Percentiles rank a stretch among this genome's conserved stretches.
Evolutionary conservation across 2,797 vertebrate genomes (phyloP).

Genomic region (Schizothorax lantsangensis): DNA sequence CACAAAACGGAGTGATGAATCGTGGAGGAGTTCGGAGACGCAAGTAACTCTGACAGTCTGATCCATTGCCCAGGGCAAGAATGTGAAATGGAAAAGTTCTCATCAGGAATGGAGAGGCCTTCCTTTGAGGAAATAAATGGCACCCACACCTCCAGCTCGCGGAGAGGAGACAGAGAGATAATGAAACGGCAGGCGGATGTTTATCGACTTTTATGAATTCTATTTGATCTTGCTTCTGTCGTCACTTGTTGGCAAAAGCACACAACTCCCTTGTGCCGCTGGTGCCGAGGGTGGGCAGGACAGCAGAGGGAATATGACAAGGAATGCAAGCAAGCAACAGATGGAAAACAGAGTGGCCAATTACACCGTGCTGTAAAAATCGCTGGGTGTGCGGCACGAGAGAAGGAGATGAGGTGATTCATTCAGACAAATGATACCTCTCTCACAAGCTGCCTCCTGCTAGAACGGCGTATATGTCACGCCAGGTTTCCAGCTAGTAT

Average conservation of each 20-base stretch:
- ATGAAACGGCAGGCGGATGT: constrained; percentile 48
- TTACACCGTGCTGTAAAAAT: constrained; percentile 49
- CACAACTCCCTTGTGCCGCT: constrained; percentile 17
- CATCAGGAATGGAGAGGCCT: constrained; percentile 29
- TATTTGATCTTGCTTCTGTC: constrained; percentile 51
- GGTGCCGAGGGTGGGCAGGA: constrained; percentile 33
- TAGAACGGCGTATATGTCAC: not conserved
- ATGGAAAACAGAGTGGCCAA: constrained; percentile 51
- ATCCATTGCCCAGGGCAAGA: constrained; percentile 30
- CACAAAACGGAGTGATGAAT: constrained; percentile 29
- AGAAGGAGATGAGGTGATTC: constrained; percentile 47
- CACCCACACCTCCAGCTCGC: constrained; percentile 22
- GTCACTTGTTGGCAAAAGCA: constrained; percentile 44
- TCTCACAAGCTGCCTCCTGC: constrained; percentile 35
- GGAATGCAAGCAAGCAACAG: constrained; percentile 53
- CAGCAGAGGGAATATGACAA: constrained; percentile 44
- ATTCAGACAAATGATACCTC: constrained; percentile 52
- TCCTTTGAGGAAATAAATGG: constrained; percentile 42
- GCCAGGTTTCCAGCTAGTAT: constrained; percentile 30
- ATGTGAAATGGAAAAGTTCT: constrained; percentile 47
- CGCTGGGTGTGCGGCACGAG: constrained; percentile 24
- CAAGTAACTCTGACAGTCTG: constrained; percentile 45
- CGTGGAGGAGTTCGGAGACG: constrained; percentile 18
- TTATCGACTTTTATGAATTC: constrained; percentile 53
- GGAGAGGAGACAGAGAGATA: constrained; percentile 33